Evolutionary conservation across 2,888 invertebrate species (phyloP).

Genomic region (Hirtodrosophila cameraria): DNA sequence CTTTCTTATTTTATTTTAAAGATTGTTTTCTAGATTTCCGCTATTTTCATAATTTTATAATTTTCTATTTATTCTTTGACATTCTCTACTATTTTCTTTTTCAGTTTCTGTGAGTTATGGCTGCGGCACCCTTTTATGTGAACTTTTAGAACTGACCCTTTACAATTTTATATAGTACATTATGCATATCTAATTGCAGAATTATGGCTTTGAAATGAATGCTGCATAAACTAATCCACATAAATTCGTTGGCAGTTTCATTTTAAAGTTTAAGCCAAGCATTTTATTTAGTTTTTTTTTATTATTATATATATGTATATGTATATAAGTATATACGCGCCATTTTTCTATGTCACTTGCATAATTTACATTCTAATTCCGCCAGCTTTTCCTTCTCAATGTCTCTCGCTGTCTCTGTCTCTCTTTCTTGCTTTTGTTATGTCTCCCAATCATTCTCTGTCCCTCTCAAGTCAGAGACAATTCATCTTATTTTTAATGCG

Average conservation of each 20-base stretch:
- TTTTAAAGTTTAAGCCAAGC: conserved; percentile 50
- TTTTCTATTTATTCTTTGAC: too few relatives aligned
- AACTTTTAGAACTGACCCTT: too few relatives aligned
- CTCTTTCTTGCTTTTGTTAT: background rate
- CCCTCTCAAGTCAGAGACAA: conserved; percentile 52
- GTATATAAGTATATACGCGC: conserved; percentile 17
- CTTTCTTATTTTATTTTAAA: too few relatives aligned
- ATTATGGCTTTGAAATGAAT: conserved; percentile 22
- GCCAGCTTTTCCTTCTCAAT: conserved; percentile 44
- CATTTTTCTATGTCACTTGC: conserved; percentile 65
- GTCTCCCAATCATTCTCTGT: conserved; percentile 19
- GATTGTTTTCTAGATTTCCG: too few relatives aligned
- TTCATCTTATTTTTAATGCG: conserved; percentile 74
- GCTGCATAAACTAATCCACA: conserved; percentile 35
- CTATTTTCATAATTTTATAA: too few relatives aligned
- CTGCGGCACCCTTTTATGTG: too few relatives aligned
- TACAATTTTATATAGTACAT: too few relatives aligned
- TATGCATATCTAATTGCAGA: too few relatives aligned
- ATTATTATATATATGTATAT: background rate
- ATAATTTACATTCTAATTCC: conserved; percentile 76
- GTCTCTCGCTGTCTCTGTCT: background rate
- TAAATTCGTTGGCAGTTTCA: conserved; percentile 36
- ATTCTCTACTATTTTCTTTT: too few relatives aligned
- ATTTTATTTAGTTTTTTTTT: conserved; percentile 30
- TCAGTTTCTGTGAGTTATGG: too few relatives aligned